Evolutionary conservation across 2,888 invertebrate species (phyloP).

Genomic region (Heliconius hortense): DNA sequence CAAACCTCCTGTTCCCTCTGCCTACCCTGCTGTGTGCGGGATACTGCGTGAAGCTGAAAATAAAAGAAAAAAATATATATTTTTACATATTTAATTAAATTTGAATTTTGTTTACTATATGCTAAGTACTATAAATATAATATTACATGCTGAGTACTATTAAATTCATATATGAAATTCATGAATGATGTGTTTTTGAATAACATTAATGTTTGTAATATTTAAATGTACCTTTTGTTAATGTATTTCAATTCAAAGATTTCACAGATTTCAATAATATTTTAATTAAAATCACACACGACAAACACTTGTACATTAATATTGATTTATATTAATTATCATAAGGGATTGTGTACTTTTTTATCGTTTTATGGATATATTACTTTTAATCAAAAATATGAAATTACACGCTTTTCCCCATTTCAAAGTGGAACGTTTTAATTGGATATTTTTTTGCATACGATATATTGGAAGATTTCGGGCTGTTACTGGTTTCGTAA

Average conservation of each 20-base stretch:
- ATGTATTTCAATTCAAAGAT: background rate
- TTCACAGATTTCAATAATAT: background rate
- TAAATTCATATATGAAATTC: background rate
- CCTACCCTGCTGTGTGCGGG: no score
- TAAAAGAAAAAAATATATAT: no score
- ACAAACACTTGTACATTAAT: background rate
- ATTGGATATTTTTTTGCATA: slow-evolving; percentile 4
- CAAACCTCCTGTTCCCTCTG: no score
- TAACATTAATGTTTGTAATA: background rate
- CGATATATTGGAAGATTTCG: slow-evolving; percentile 2
- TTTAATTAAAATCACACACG: background rate
- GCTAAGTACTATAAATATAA: background rate
- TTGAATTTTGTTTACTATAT: background rate
- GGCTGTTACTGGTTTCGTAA: background rate
- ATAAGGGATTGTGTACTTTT: background rate
- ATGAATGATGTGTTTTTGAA: background rate
- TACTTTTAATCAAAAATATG: background rate
- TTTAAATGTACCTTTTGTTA: background rate
- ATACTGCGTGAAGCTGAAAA: no score
- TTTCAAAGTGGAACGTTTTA: slow-evolving; percentile 3
- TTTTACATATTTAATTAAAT: background rate
- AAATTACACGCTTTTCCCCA: background rate
- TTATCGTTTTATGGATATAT: background rate
- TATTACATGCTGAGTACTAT: background rate
- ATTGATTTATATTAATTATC: background rate